Base-by-base conservation (phyloP, 2,888 invertebrate species). In the Lasioglossum figueresi region DNA sequence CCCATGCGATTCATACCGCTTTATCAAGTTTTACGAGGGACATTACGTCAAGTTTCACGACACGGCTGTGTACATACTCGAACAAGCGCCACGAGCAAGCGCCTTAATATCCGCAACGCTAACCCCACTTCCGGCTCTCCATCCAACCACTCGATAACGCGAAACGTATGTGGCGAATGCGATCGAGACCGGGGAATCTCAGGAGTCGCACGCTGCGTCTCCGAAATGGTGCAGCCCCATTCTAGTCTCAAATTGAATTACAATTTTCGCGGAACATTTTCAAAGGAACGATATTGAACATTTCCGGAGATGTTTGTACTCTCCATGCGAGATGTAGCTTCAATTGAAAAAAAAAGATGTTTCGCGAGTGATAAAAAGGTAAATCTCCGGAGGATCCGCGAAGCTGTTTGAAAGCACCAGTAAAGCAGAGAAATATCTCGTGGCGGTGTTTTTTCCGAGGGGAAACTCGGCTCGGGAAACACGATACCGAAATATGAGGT, bases 91-190 rank as follows among this genome's bases (percentile, higher is more conserved):
- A 66, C n/a, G 52, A 45, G 27, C 85, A 31, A 78, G 48, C 75
- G 40, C 56, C 80, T 85, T 85, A 85, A 85, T 85, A 85, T 85
- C 85, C 85, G 85, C 80, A 45, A 75, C 43, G 63, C 77, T 77
- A 79, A 77, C 77, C 68, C 37, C 40, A 59, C 34, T 80, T 78
- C 77, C 80, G 70, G 56, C 27, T 77, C 27, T 45, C 84, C 76
- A 74, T 72, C 56, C 40, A 52, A 59, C 71, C 19, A 19, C 68
- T 72, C 59, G 76, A 84, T 84, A 80, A 19, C 80, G 27, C 37
- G 75, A 52, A 63, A 68, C 66, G 0, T 52, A 48, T n/a, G 43
- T n/a, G 8, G 10, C 14, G 34, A 23, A 48, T 43, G 74, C 52
- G 37, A 74, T 74, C 79, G 79, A 19, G 71, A 63, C 19, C 63